Evolutionary conservation across 2,888 invertebrate species (phyloP), one percentile per base, ranked within the genome.

Genomic region (Rhamnusium bicolor): DNA sequence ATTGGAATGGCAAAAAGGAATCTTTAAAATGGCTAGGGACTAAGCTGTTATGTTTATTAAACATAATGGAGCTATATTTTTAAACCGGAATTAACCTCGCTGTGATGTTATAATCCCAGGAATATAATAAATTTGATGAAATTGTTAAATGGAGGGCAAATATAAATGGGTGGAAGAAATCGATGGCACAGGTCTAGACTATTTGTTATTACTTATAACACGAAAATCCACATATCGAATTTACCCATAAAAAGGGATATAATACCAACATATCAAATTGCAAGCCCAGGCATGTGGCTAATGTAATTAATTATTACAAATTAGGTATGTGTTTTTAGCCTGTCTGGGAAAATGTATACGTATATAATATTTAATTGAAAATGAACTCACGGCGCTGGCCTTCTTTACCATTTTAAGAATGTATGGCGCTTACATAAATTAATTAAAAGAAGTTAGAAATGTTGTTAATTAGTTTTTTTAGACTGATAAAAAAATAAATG

Each of bases 131-230:
- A 58, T 58, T 58, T 32, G 58, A 58, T 18, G 58, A 19, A 58
- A 58, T 58, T 58, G 58, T 40, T 58, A 58, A 61, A 61, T 61
- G 61, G 47, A 16, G 61, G 46, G 47, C 46, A 61, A 46, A 19
- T 46, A 61, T 21, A 61, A 61, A 46, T 61, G 46, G 61, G 29
- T 61, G 46, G 47, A 61, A 61, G 47, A 46, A 61, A 61, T 61
- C 61, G 61, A 61, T 61, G 61, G 21, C 61, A 61, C 40, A 46
- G 47, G 61, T 61, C 61, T 47, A 21, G 61, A 46, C 46, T 61
- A 47, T 61, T 61, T 61, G 46, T 61, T 61, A 47, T 46, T 61
- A 61, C 14, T 47, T 61, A 21, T n/a, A 47, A 61, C 21, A 19
- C 12, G 58, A 29, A 19, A 18, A 7, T 32, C 19, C 58, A 16